These are phyloP conservation scores for Hycleus phaleratus DNA, from an alignment of 1,140 invertebrate genomes.

Conservation along the genomic window DNA sequence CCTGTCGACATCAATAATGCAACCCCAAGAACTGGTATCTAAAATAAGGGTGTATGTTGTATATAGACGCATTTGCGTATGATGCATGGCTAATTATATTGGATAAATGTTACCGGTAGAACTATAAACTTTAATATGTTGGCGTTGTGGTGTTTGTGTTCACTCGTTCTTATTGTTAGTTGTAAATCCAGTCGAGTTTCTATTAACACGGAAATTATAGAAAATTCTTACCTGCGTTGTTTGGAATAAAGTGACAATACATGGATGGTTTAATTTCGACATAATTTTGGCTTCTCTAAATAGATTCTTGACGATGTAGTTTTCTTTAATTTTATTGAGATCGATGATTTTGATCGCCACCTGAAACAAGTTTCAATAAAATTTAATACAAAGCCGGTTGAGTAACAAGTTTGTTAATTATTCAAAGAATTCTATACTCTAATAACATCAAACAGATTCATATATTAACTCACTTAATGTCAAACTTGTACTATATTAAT, in stretches of 20 bases:
- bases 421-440: no score
- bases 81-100: slow-evolving; percentile 18
- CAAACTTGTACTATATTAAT: no score
- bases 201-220: slow-evolving; percentile 3
- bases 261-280: slow-evolving; percentile 57
- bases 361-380: slow-evolving; percentile 37
- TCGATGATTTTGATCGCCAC: slow-evolving; percentile 67
- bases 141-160: slow-evolving; percentile 1
- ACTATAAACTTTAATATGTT: slow-evolving; percentile 17
- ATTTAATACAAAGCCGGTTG: neutral
- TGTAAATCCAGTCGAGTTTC: neutral
- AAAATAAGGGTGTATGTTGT: slow-evolving; percentile 1
- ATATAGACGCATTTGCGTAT: slow-evolving; percentile 11
- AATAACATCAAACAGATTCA: no score
- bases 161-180: no score
- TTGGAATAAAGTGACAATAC: slow-evolving; percentile 59
- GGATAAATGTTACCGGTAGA: slow-evolving; percentile 18
- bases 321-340: slow-evolving; percentile 54
- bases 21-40: neutral
- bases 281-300: slow-evolving; percentile 59
- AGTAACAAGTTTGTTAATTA: no score
- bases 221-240: slow-evolving; percentile 53
- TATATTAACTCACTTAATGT: no score
- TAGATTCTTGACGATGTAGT: slow-evolving; percentile 58
- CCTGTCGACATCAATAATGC: slow-evolving; percentile 10